phyloP scores from a whole-genome alignment of 2,888 invertebrate species.

The Leptogaster cylindrica region DNA sequence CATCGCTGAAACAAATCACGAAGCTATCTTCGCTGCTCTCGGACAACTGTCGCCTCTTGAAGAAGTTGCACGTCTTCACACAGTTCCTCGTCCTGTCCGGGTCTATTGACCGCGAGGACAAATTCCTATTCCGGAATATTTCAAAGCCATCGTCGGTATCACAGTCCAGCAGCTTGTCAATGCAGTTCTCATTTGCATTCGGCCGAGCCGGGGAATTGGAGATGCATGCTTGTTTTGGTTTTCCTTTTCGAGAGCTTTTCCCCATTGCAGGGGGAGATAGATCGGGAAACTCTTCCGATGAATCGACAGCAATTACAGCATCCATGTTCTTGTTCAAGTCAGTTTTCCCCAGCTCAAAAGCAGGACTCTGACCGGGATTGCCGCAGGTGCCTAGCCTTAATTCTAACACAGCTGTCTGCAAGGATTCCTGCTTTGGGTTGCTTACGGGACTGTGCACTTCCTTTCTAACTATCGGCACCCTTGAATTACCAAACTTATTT shows the following conservation, averaged over 20 bases:
- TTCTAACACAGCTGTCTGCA: constrained; percentile 34
- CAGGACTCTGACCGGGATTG: not conserved
- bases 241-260: too few relatives aligned
- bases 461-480: too few relatives aligned
- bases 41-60: constrained; percentile 49
- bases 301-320: constrained; percentile 47
- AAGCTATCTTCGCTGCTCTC: constrained; percentile 53
- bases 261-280: constrained; percentile 42
- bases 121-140: constrained; percentile 42
- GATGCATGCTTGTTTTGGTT: too few relatives aligned
- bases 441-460: constrained; percentile 45
- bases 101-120: not conserved
- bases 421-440: not conserved
- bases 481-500: constrained; percentile 48
- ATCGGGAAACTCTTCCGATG: constrained; percentile 49
- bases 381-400: constrained; percentile 4
- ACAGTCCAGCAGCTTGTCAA: too few relatives aligned
- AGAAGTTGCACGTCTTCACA: not conserved
- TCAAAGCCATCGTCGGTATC: constrained; percentile 47
- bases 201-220: too few relatives aligned
- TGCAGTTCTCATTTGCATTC: too few relatives aligned
- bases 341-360: not conserved
- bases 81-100: too few relatives aligned
- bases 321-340: not conserved
- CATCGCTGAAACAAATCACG: constrained; percentile 50